Conservation (phyloP, 2,113 vertebrate genomes). For the Esox niger region DNA sequence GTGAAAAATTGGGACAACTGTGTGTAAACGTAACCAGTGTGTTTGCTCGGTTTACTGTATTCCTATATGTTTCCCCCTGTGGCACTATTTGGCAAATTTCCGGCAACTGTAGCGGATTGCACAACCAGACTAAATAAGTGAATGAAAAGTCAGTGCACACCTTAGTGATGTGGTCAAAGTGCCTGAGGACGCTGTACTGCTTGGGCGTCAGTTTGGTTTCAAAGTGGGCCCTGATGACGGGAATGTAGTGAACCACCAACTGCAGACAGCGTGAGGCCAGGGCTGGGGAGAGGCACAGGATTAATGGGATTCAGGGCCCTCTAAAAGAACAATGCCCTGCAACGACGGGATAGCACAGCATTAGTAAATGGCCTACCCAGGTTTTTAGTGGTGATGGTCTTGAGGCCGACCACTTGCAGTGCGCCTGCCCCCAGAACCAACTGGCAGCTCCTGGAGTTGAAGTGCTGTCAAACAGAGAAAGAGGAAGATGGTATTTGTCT, state of each 20-base stretch:
- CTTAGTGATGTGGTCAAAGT: conserved; percentile 98
- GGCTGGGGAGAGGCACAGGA: conserved; percentile 68
- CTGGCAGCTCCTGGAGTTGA: conserved; percentile 97
- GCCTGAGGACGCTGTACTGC: conserved; percentile 90
- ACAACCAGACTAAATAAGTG: too few species aligned
- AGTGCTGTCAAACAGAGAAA: conserved; percentile 78
- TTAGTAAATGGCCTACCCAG: too few species aligned
- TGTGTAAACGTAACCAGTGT: too few species aligned
- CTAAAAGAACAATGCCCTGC: too few species aligned
- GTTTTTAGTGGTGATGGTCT: conserved; percentile 99
- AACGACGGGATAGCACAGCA: too few species aligned
- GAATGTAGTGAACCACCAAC: conserved; percentile 96
- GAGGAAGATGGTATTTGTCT: neutral
- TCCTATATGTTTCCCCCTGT: too few species aligned
- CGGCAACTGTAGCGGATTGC: too few species aligned
- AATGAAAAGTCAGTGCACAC: conserved; percentile 59
- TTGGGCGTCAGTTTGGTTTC: conserved; percentile 92
- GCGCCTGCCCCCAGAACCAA: conserved; percentile 96
- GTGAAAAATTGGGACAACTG: too few species aligned
- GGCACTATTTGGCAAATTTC: too few species aligned
- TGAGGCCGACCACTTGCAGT: conserved; percentile 93
- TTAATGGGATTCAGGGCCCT: too few species aligned
- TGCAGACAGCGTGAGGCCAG: conserved; percentile 94
- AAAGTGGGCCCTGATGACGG: conserved; percentile 90
- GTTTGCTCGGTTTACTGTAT: too few species aligned